Percentiles rank a stretch among this genome's conserved stretches.
Evolutionary conservation across 2,797 vertebrate species (phyloP).

Genomic region (Pseudochirops corinnae): DNA sequence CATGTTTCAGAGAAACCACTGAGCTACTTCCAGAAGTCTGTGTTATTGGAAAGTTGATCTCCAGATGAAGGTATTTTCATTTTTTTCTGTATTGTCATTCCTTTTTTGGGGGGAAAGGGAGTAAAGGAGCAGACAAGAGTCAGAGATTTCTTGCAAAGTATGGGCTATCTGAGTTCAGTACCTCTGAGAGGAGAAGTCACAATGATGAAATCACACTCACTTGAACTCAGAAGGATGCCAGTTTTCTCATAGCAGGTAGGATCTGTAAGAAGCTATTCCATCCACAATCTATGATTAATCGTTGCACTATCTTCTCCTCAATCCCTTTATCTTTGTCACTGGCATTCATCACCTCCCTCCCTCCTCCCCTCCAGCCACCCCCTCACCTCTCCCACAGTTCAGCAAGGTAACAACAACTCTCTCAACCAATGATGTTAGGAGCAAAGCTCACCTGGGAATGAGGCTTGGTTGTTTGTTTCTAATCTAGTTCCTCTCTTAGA

Average conservation of each 20-base stretch:
- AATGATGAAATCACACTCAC: background rate
- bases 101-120: background rate
- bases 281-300: background rate
- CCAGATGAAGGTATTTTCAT: background rate
- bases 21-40: background rate
- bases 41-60: background rate
- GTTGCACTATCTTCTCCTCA: background rate
- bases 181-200: background rate
- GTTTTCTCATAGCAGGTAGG: background rate
- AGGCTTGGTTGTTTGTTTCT: background rate
- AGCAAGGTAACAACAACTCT: background rate
- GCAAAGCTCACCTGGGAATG: conserved; percentile 22
- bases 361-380: background rate
- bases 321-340: background rate
- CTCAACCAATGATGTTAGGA: background rate
- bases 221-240: background rate
- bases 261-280: background rate
- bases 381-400: background rate
- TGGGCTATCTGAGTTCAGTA: background rate
- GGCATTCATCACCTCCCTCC: background rate
- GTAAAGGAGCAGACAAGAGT: background rate
- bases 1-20: background rate
- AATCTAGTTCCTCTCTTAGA: background rate
- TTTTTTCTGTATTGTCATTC: background rate
- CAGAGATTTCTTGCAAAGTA: background rate